Conservation (phyloP, 2,797 vertebrate genomes). For the Clarias pachynema region DNA sequence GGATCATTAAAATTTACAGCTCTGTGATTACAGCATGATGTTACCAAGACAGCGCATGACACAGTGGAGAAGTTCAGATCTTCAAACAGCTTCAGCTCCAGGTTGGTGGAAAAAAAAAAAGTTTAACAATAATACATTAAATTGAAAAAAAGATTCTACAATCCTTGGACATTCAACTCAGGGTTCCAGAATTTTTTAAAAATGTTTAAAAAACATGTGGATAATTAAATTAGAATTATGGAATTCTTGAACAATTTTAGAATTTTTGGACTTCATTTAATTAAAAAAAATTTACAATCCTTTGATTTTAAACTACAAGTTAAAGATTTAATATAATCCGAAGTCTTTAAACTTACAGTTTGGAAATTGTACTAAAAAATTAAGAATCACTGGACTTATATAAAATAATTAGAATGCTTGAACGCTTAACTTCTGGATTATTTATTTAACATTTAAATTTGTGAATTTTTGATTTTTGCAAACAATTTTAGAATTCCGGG, state of each 20-base stretch:
- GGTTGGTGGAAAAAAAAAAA: constrained; percentile 2
- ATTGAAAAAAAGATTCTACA: background rate
- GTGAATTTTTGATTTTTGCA: too few species aligned
- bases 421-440: background rate
- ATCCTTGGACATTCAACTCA: background rate
- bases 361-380: background rate
- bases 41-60: background rate
- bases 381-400: background rate
- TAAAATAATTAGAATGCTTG: background rate
- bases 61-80: background rate
- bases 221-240: background rate
- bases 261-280: background rate
- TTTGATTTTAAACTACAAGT: background rate
- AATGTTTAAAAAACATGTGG: too few species aligned
- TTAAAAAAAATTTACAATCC: background rate
- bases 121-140: background rate
- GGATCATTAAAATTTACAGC: background rate
- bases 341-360: background rate
- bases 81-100: background rate
- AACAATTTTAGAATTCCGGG: too few species aligned
- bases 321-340: background rate
- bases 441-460: too few species aligned
- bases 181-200: background rate
- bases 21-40: background rate
- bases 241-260: background rate